A percentile compares a stretch with the other conserved stretches of the same genome.
These are phyloP conservation scores for Eulemur rubriventer DNA, from an alignment of 2,797 vertebrate species.

Conservation along the genomic window DNA sequence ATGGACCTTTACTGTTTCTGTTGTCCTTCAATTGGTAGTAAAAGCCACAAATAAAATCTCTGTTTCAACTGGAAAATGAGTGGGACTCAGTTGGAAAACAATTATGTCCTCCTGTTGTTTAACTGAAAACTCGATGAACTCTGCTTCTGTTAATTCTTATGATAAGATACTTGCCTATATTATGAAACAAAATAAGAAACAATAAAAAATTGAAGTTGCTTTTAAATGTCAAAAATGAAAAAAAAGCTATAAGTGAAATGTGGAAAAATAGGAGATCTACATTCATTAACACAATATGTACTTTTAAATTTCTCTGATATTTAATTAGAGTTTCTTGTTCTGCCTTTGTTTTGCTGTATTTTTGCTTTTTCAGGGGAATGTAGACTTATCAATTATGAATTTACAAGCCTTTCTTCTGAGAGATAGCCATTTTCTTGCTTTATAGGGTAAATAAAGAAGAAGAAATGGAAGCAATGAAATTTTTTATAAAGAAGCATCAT, in stretches of 20 bases:
- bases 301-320: neutral
- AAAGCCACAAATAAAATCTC: neutral
- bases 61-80: neutral
- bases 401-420: neutral
- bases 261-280: neutral
- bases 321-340: neutral
- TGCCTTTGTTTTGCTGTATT: neutral
- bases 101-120: neutral
- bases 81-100: neutral
- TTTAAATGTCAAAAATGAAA: neutral
- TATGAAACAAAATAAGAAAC: neutral
- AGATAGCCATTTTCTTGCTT: neutral
- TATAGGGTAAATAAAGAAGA: neutral
- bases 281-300: neutral
- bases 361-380: neutral
- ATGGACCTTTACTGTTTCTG: neutral
- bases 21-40: neutral
- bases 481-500: neutral
- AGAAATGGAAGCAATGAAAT: neutral
- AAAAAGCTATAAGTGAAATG: neutral
- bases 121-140: neutral
- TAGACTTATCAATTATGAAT: neutral
- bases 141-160: neutral
- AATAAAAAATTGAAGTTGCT: neutral
- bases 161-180: neutral